Evolutionary conservation across 1,140 invertebrate genomes (phyloP).

Genomic region (Babylonia areolata): DNA sequence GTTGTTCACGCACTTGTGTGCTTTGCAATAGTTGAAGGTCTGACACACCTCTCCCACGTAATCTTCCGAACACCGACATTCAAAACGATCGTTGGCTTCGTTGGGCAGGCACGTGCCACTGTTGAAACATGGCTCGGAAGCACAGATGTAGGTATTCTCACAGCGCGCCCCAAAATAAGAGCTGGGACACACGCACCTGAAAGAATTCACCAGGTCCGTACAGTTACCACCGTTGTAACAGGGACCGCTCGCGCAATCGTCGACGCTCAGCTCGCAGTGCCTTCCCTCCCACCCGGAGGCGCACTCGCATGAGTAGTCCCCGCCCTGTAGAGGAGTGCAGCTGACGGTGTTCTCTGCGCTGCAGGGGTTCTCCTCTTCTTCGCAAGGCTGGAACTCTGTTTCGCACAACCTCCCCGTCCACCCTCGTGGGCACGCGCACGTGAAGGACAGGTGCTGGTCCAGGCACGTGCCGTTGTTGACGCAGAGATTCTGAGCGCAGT

Average conservation of each 20-base stretch:
- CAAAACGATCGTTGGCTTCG: slow-evolving; percentile 45
- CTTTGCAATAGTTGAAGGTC: slow-evolving; percentile 46
- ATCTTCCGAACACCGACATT: slow-evolving; percentile 52
- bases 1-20: slow-evolving; percentile 47
- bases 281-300: slow-evolving; percentile 58
- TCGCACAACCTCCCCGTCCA: slow-evolving; percentile 68
- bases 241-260: slow-evolving; percentile 64
- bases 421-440: slow-evolving; percentile 63
- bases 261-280: slow-evolving; percentile 76
- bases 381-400: slow-evolving; percentile 41
- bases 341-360: slow-evolving; percentile 43
- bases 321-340: slow-evolving; percentile 49
- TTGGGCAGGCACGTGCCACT: slow-evolving; percentile 57
- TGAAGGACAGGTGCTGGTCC: slow-evolving; percentile 59
- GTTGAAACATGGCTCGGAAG: slow-evolving; percentile 59
- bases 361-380: slow-evolving; percentile 45
- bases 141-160: slow-evolving; percentile 67
- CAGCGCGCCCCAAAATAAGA: slow-evolving; percentile 64
- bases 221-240: slow-evolving; percentile 69
- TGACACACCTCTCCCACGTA: slow-evolving; percentile 59
- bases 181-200: slow-evolving; percentile 57
- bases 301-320: slow-evolving; percentile 55
- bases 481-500: slow-evolving; percentile 54
- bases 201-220: slow-evolving; percentile 72
- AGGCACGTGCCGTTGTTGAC: slow-evolving; percentile 60